Evolutionary conservation across 2,888 invertebrate species (phyloP), one percentile per base, ranked within the genome.

Genomic region (Dendrolimus pini): DNA sequence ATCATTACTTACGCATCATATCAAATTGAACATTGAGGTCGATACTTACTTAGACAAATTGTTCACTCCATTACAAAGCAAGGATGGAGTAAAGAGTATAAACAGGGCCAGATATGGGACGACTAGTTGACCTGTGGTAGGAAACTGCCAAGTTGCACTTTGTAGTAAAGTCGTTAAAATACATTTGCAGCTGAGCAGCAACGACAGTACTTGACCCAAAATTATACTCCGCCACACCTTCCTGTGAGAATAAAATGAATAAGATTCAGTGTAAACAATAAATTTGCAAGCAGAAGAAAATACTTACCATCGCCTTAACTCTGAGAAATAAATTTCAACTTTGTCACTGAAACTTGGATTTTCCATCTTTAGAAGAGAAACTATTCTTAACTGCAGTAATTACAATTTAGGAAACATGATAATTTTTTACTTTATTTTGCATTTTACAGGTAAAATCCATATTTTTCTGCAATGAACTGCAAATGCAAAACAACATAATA

Each of bases 61-160:
- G 66, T 93, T 91, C 54, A 95, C 90, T 62, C 94, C 93, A 67
- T 94, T 92, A 82, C 95, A 96, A 1, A 95, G 93, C 72, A 96
- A 84, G 80, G 94, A 93, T 59, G 95, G 94, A 55, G 95, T 94
- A 77, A 95, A 97, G 62, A 96, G 92, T 68, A 96, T 87, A 72
- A 95, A 94, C 66, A 97, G 91, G 64, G 95, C 90, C 66, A 94
- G 89, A 78, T 97, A 97, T 72, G 96, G 96, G 56, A 95, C 92
- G 71, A 97, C 93, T 66, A 94, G 94, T 84, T 97, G 97, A 55
- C 94, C 96, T 66, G 96, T 95, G 9, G 96, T 96, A 41, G 95
- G 93, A 65, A 94, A 93, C 60, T 95, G 93, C 72, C 93, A 93
- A 63, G 93, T 93, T 62, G 93, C 92, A 68, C 93, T 93, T 72